A percentile compares a stretch with the other conserved stretches of the same genome.
phyloP scores from a whole-genome alignment of 2,797 vertebrate species.

The Myiotriccus ornatus region DNA sequence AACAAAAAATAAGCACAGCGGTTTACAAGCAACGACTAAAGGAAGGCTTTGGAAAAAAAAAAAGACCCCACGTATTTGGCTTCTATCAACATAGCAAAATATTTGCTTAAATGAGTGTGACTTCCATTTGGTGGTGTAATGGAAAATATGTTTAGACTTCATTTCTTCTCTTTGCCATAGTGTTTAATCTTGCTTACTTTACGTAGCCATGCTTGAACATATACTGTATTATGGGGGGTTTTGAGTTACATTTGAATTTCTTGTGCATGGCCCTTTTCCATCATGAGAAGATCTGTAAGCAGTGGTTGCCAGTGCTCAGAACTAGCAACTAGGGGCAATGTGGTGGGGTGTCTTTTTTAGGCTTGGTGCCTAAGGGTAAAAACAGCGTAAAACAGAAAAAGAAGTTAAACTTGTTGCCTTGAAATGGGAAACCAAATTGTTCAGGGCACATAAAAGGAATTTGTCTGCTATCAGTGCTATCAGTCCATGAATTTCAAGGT shows the following conservation, averaged over 20 bases:
- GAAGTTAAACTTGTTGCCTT: not conserved
- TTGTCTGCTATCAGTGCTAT: not conserved
- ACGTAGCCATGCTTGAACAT: not conserved
- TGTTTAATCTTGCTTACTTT: slow-evolving; percentile 30
- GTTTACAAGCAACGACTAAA: not conserved
- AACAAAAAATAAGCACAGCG: not conserved
- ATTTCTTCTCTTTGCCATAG: slow-evolving; percentile 17
- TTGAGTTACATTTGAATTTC: slow-evolving; percentile 18
- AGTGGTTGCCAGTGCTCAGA: not conserved
- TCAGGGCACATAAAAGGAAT: not conserved
- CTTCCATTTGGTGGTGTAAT: not conserved
- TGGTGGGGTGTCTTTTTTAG: not conserved
- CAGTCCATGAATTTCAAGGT: not conserved
- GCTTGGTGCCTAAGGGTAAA: not conserved
- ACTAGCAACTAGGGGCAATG: not conserved
- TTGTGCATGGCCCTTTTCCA: not conserved
- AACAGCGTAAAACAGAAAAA: not conserved
- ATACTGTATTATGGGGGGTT: not conserved
- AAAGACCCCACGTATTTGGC: not conserved
- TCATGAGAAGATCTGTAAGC: not conserved
- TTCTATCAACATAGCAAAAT: slow-evolving; percentile 1
- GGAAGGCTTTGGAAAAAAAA: not conserved
- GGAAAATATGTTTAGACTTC: slow-evolving; percentile 28
- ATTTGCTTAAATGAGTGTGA: slow-evolving; percentile 18
- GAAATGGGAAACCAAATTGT: not conserved